Conservation (phyloP, 2,797 vertebrate genomes). For the Anas flavirostris region DNA sequence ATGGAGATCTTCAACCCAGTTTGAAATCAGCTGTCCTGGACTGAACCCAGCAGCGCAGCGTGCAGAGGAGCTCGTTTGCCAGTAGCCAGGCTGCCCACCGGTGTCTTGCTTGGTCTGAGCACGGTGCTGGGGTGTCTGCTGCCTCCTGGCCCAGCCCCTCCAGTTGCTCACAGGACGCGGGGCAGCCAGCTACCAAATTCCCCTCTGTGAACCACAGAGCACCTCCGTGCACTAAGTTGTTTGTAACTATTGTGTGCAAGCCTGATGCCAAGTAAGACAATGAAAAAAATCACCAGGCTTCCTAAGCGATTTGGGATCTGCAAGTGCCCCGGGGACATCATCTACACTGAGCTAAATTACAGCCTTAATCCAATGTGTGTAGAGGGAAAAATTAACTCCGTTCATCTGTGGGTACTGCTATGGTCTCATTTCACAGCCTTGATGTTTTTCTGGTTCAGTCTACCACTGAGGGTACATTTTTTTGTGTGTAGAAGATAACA, state of each 20-base stretch:
- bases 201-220: not conserved
- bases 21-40: not conserved
- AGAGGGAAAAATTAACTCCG: not conserved
- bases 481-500: not conserved
- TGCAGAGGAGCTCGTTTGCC: not conserved
- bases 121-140: not conserved
- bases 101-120: not conserved
- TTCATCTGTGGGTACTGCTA: accelerated
- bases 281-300: not conserved
- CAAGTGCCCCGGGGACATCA: not conserved
- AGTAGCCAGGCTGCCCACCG: not conserved
- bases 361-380: not conserved
- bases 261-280: not conserved
- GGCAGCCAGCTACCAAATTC: not conserved
- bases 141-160: not conserved
- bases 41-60: accelerated
- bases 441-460: accelerated
- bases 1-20: not conserved
- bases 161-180: accelerated
- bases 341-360: accelerated
- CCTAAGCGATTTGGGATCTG: not conserved
- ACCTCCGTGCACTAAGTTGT: accelerated
- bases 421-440: accelerated
- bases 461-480: not conserved
- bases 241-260: not conserved